Base-by-base conservation (phyloP, 2,888 invertebrate species). In the Hirtodrosophila histrioides region DNA sequence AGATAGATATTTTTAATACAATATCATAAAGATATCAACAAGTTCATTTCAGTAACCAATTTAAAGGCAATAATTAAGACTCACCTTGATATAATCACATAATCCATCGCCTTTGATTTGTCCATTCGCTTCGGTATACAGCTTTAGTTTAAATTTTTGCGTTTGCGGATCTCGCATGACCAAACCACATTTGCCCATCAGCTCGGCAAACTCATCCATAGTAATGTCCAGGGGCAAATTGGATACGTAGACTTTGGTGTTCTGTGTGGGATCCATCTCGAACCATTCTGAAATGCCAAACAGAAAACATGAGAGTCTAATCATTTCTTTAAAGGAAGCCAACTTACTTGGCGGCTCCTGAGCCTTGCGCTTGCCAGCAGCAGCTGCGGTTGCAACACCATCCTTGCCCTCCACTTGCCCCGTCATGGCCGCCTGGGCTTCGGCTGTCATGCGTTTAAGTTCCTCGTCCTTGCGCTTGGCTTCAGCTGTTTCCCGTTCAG, bases 111-210 rank as follows among this genome's bases (percentile, higher is more conserved):
- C 99, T 93, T 99, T 99, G 33, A 96, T 93, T 71, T 97, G 94
- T 0, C 95, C 94, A 85, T 95, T 94, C 36, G 94, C 92, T 88
- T 98, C 97, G 78, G 93, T 94, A 91, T 99, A 99, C 35, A 99
- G 92, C 92, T 99, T 99, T 1, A 98, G 92, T 92, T 98, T 99
- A 91, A 95, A 95, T 89, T 95, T 95, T 77, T 95, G 95, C 9
- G 94, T 95, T 44, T 94, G 93, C 0, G 95, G 94, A 91, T 99
- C 98, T 81, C 96, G 94, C 93, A 97, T 97, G 31, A 99, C 95
- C 70, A 99, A 93, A 4, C 99, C 99, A 93, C 96, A 99, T 92
- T 99, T 99, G 81, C 95, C 95, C 97, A 99, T 99, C 36, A 99
- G 92, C 89, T 97, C 96, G 43, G 96, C 94, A 92, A 98, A 97